Evolutionary conservation across 2,888 invertebrate species (phyloP).

Genomic region (Schrankia costaestrigalis): DNA sequence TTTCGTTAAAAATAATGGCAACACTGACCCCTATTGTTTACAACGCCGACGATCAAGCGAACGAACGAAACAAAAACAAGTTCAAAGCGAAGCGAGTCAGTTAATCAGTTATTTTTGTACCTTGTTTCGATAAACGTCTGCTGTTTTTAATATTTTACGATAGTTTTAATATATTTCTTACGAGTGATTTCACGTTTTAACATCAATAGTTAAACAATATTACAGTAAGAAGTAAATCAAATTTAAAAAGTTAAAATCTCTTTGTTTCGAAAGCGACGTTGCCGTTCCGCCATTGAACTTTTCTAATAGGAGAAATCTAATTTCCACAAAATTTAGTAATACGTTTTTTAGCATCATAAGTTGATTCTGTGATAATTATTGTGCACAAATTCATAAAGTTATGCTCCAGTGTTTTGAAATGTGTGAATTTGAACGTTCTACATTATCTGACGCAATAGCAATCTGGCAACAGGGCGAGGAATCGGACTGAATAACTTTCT

Average conservation of each 20-base stretch:
- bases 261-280: slow-evolving; percentile 71
- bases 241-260: slow-evolving; percentile 27
- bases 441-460: slow-evolving; percentile 76
- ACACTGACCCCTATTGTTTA: slow-evolving; percentile 58
- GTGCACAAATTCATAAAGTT: slow-evolving; percentile 43
- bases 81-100: slow-evolving; percentile 40
- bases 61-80: slow-evolving; percentile 58
- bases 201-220: too few species aligned
- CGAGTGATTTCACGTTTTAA: too few species aligned
- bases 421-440: slow-evolving; percentile 65
- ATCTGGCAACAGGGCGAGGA: slow-evolving; percentile 75
- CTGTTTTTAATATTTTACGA: slow-evolving; percentile 15
- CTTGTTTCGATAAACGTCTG: slow-evolving; percentile 30
- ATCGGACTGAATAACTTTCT: slow-evolving; percentile 59
- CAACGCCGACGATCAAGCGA: too few species aligned
- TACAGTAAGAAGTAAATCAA: too few species aligned
- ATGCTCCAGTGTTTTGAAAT: slow-evolving; percentile 69
- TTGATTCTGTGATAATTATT: slow-evolving; percentile 26
- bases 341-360: slow-evolving; percentile 15
- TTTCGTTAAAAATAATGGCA: slow-evolving; percentile 31
- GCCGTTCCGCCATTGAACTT: slow-evolving; percentile 54
- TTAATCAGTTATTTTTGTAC: slow-evolving; percentile 47
- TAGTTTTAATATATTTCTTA: slow-evolving; percentile 14
- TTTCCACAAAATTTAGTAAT: too few species aligned
- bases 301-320: slow-evolving; percentile 30